These are phyloP conservation scores for Trissolcus brochymenae DNA, from an alignment of 2,888 invertebrate genomes.

Conservation along the genomic window DNA sequence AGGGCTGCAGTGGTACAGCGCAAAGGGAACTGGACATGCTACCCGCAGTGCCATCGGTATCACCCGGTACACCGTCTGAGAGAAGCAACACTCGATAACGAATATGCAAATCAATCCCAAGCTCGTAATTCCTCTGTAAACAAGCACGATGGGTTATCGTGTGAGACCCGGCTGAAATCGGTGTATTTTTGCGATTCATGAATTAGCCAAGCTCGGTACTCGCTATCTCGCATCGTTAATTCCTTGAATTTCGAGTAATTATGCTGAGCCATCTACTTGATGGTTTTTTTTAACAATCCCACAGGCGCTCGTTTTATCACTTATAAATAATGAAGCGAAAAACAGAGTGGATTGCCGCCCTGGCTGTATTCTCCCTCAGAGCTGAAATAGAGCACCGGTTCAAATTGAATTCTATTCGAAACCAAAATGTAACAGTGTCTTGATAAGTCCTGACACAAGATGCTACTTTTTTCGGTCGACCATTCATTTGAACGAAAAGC, in stretches of 20 bases:
- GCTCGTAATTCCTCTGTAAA: constrained; percentile 56
- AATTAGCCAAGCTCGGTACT: constrained; percentile 54
- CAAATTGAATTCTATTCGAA: neutral
- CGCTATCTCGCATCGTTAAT: constrained; percentile 50
- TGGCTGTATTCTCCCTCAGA: too few species aligned
- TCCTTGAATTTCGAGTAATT: constrained; percentile 54
- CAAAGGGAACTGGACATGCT: constrained; percentile 39
- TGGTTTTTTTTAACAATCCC: constrained; percentile 33
- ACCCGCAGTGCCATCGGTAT: constrained; percentile 38
- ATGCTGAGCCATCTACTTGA: constrained; percentile 34
- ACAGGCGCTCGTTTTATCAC: constrained; percentile 32
- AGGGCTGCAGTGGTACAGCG: constrained; percentile 10
- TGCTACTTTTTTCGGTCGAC: too few species aligned
- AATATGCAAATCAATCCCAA: constrained; percentile 55
- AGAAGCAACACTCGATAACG: constrained; percentile 49
- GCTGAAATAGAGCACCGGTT: too few species aligned
- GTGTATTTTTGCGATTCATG: constrained; percentile 50
- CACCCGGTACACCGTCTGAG: constrained; percentile 31
- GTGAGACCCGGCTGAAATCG: constrained; percentile 45
- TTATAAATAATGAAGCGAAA: constrained; percentile 38
- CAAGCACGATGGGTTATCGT: constrained; percentile 53
- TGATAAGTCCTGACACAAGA: too few species aligned
- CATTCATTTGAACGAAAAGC: neutral
- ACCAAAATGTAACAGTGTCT: too few species aligned
- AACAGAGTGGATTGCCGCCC: neutral